Conservation (phyloP, 2,888 invertebrate genomes). For the Syritta pipiens region DNA sequence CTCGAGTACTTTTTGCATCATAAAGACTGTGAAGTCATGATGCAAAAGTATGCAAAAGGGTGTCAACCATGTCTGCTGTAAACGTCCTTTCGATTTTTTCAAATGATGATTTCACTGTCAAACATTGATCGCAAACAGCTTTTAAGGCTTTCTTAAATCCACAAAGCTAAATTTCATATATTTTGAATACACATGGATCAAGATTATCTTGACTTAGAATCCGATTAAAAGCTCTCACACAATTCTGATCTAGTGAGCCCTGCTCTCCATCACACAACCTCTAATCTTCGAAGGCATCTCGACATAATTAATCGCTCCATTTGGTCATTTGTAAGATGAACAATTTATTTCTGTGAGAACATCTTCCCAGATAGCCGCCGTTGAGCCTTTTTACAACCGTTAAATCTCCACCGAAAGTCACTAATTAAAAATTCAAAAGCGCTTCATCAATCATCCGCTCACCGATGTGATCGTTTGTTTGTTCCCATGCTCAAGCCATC, state of each 20-base stretch:
- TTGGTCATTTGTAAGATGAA: constrained; percentile 7
- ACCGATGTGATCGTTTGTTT: constrained; percentile 34
- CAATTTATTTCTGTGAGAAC: constrained; percentile 12
- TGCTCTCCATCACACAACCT: not conserved
- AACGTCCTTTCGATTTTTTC: too few species aligned
- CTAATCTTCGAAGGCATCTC: not conserved
- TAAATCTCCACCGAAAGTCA: constrained; percentile 11
- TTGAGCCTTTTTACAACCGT: constrained; percentile 24
- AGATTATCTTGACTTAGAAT: too few species aligned
- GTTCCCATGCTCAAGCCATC: constrained; percentile 44
- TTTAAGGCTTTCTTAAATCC: too few species aligned
- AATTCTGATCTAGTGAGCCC: not conserved
- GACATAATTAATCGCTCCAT: constrained; percentile 24
- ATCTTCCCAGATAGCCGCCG: not conserved
- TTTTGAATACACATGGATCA: too few species aligned
- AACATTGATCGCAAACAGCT: too few species aligned
- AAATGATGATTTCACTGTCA: too few species aligned
- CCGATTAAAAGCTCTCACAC: not conserved
- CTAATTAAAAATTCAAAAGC: constrained; percentile 32
- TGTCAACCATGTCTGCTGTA: too few species aligned
- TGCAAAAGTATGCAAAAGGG: too few species aligned
- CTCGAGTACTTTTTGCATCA: too few species aligned
- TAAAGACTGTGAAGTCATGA: too few species aligned
- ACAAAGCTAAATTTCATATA: too few species aligned
- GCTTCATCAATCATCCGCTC: constrained; percentile 44